phyloP scores from a whole-genome alignment of 2,797 vertebrate species.

The Bryconaethiops microstoma region DNA sequence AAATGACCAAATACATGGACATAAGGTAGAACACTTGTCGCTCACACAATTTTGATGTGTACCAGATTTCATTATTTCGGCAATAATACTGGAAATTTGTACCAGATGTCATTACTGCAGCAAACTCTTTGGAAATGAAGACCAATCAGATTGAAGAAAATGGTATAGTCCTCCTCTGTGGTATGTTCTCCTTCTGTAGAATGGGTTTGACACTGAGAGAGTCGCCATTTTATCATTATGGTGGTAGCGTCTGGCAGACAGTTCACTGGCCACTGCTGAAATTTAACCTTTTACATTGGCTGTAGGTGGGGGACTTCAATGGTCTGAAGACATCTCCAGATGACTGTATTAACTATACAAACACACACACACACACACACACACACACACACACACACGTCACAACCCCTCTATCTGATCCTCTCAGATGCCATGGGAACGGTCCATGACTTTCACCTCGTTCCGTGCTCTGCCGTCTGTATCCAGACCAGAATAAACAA shows the following conservation, averaged over 20 bases:
- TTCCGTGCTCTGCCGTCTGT: too few relatives aligned
- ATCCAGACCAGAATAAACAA: neutral
- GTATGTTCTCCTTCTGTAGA: neutral
- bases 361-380: neutral
- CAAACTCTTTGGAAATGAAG: too few relatives aligned
- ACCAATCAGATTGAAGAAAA: too few relatives aligned
- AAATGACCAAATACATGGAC: too few relatives aligned
- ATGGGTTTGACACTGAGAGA: neutral
- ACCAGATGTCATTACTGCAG: too few relatives aligned
- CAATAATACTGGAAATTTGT: too few relatives aligned
- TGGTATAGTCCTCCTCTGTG: too few relatives aligned
- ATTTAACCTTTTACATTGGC: conserved; percentile 30
- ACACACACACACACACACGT: neutral
- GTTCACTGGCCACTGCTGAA: conserved; percentile 13
- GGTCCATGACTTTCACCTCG: neutral
- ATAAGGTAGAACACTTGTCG: too few relatives aligned
- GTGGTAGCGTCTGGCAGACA: neutral
- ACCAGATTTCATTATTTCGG: too few relatives aligned
- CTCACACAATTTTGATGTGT: too few relatives aligned
- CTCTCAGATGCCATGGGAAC: neutral
- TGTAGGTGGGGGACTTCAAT: conserved; percentile 1
- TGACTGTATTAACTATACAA: conserved; percentile 10
- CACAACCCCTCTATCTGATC: conserved; percentile 7
- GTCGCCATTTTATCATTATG: neutral
- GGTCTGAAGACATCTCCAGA: conserved; percentile 27